Conservation (phyloP, 2,888 invertebrate genomes). For the Pycnomerus fuliginosus region DNA sequence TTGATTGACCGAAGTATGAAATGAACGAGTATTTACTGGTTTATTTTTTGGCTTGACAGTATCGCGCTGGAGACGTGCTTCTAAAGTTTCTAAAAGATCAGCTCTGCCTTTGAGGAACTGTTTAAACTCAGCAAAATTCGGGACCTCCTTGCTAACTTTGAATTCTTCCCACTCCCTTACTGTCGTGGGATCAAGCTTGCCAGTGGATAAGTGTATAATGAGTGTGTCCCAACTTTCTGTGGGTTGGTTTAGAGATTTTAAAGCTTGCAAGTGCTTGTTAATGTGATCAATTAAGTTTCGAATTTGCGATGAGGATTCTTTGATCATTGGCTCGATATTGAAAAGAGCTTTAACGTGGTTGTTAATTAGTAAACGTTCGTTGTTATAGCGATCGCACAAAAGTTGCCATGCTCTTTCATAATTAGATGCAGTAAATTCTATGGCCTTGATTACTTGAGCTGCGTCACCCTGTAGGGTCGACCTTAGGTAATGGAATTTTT, state of each 20-base stretch:
- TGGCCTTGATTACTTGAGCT: constrained; percentile 12
- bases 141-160: constrained; percentile 32
- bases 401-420: constrained; percentile 22
- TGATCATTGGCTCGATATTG: constrained; percentile 1
- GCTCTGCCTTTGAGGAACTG: no score
- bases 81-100: no score
- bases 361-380: constrained; percentile 15
- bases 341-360: constrained; percentile 5
- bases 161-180: constrained; percentile 3
- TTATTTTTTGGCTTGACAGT: no score
- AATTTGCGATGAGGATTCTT: constrained; percentile 2
- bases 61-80: no score
- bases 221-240: constrained; percentile 4
- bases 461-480: constrained; percentile 17
- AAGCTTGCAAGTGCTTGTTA: constrained; percentile 5
- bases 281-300: constrained; percentile 2
- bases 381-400: constrained; percentile 22
- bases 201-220: constrained; percentile 1
- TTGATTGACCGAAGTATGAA: no score
- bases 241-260: constrained; percentile 3
- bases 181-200: constrained; percentile 2
- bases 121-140: no score
- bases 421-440: constrained; percentile 24
- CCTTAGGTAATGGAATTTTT: constrained; percentile 21
- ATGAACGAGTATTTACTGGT: no score